phyloP scores from a whole-genome alignment of 2,888 invertebrate species.

The Erebia ligea region DNA sequence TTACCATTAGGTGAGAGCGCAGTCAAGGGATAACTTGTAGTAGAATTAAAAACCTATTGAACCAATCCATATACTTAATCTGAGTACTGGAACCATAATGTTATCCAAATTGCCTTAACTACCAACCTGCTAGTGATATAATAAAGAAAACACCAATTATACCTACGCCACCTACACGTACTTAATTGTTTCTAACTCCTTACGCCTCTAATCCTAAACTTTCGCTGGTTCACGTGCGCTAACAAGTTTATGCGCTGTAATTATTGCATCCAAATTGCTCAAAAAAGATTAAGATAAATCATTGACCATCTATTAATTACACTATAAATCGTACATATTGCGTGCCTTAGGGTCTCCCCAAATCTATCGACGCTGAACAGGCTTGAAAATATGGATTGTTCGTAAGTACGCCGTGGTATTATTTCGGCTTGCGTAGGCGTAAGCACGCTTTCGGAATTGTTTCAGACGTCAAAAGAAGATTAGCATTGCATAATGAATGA shows the following conservation, averaged over 20 bases:
- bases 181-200: constrained; percentile 29
- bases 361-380: too few species aligned
- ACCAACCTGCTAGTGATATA: constrained; percentile 15
- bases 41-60: too few species aligned
- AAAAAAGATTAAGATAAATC: background rate
- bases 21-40: too few species aligned
- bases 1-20: too few species aligned
- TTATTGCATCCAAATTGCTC: constrained; percentile 16
- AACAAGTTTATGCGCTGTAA: constrained; percentile 20
- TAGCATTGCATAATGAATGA: too few species aligned
- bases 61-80: too few species aligned
- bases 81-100: background rate
- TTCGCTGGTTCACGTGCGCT: constrained; percentile 36
- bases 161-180: constrained; percentile 12
- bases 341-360: background rate
- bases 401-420: too few species aligned
- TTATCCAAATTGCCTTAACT: background rate
- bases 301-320: background rate
- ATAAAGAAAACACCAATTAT: constrained; percentile 30
- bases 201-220: constrained; percentile 27
- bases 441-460: background rate
- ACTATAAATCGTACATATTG: background rate
- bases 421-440: background rate
- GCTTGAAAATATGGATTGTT: too few species aligned
- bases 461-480: too few species aligned